Evolutionary conservation across 2,113 vertebrate genomes (phyloP).

Genomic region (Lepisosteus osseus): DNA sequence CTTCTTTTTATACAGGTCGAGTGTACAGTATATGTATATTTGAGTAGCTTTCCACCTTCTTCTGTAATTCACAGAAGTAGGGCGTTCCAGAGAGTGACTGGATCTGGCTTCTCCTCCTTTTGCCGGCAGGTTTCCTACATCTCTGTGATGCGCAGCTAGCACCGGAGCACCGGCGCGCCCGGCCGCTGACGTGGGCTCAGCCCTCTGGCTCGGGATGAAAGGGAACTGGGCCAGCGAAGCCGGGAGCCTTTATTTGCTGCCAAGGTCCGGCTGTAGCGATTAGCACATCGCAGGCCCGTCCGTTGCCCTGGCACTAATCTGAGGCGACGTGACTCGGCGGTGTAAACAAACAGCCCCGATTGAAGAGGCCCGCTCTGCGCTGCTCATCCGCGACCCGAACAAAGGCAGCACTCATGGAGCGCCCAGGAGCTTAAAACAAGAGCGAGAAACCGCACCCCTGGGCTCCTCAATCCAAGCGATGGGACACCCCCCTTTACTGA

Average conservation of each 20-base stretch:
- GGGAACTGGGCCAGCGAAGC: conserved; percentile 12
- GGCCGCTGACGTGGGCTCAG: conserved; percentile 41
- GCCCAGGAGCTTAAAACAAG: conserved; percentile 46
- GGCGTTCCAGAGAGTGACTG: not conserved
- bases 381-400: conserved; percentile 53
- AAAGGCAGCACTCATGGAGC: conserved; percentile 63
- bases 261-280: conserved; percentile 41
- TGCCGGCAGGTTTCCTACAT: conserved; percentile 61
- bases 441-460: conserved; percentile 41
- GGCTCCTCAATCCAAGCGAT: conserved; percentile 31
- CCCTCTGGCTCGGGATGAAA: conserved; percentile 59
- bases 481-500: conserved; percentile 33
- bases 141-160: conserved; percentile 66
- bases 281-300: conserved; percentile 62
- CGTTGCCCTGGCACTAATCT: conserved; percentile 65
- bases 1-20: no score
- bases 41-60: not conserved
- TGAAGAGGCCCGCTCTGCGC: conserved; percentile 54
- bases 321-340: conserved; percentile 61
- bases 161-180: conserved; percentile 31
- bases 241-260: conserved; percentile 26
- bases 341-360: conserved; percentile 67
- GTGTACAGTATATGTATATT: no score
- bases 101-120: not conserved
- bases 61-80: conserved; percentile 24